Evolutionary conservation across 1,140 invertebrate genomes (phyloP).

Genomic region (Gonatopus flavifemur): DNA sequence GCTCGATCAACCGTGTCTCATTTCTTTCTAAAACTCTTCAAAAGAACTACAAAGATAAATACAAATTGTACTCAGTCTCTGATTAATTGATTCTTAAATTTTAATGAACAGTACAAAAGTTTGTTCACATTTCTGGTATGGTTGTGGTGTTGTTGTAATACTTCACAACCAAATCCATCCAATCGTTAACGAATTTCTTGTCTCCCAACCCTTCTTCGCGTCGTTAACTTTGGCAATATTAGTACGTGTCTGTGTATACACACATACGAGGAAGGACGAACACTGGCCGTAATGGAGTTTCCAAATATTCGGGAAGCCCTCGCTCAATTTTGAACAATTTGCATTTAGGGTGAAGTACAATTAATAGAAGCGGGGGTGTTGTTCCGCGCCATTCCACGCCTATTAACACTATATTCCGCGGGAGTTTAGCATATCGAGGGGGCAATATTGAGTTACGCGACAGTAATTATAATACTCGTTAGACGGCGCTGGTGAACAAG

Average conservation of each 20-base stretch:
- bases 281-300: constrained; percentile 57
- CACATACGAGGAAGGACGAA: constrained; percentile 46
- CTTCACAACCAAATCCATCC: too few relatives aligned
- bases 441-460: constrained; percentile 54
- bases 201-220: too few relatives aligned
- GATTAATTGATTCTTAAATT: too few relatives aligned
- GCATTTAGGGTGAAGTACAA: constrained; percentile 60
- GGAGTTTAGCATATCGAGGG: constrained; percentile 54
- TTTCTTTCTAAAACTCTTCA: too few relatives aligned
- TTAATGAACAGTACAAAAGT: too few relatives aligned
- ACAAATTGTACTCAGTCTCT: too few relatives aligned
- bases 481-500: constrained; percentile 43
- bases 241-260: not conserved
- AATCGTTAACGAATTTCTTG: too few relatives aligned
- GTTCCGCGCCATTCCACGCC: constrained; percentile 53
- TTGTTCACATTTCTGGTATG: too few relatives aligned
- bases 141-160: too few relatives aligned
- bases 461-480: constrained; percentile 59
- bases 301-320: constrained; percentile 59
- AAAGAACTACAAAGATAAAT: too few relatives aligned
- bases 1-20: too few relatives aligned
- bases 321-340: constrained; percentile 60
- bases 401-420: constrained; percentile 59
- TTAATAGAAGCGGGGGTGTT: constrained; percentile 59
- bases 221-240: too few relatives aligned